Evolutionary conservation across 2,797 vertebrate species (phyloP).

Genomic region (Tamandua tetradactyla): DNA sequence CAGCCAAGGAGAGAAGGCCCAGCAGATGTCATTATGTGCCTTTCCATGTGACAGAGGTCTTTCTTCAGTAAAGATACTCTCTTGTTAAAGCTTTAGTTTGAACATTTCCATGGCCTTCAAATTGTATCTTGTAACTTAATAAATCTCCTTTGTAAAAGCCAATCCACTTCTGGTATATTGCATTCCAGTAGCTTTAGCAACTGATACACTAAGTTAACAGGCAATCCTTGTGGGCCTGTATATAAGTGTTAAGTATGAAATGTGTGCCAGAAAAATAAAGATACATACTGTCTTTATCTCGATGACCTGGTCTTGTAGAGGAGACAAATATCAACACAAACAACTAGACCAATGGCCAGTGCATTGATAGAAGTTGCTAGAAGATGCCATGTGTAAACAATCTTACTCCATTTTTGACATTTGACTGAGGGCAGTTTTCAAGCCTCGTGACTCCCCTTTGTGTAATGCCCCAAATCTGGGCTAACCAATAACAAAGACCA

Average conservation of each 20-base stretch:
- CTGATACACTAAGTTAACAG: too few species aligned
- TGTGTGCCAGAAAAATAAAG: background rate
- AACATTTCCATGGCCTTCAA: too few species aligned
- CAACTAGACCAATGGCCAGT: background rate
- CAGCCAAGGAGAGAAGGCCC: too few species aligned
- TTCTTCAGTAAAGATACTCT: too few species aligned
- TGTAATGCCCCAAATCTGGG: background rate
- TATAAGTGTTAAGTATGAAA: background rate
- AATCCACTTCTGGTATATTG: too few species aligned
- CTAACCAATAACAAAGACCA: background rate
- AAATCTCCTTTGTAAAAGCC: too few species aligned
- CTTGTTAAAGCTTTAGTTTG: too few species aligned
- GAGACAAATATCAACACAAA: background rate
- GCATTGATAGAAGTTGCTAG: background rate
- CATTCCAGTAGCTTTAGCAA: too few species aligned
- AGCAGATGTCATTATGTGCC: too few species aligned
- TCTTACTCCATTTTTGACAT: background rate
- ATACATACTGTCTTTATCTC: background rate
- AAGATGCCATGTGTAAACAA: background rate
- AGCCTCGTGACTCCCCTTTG: background rate
- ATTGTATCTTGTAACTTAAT: too few species aligned
- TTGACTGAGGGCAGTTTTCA: background rate
- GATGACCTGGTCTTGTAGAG: background rate
- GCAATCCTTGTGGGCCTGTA: background rate
- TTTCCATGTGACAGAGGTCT: too few species aligned